Base-by-base conservation (phyloP, 2,113 vertebrate genomes). In the Drymodes brunneopygia region DNA sequence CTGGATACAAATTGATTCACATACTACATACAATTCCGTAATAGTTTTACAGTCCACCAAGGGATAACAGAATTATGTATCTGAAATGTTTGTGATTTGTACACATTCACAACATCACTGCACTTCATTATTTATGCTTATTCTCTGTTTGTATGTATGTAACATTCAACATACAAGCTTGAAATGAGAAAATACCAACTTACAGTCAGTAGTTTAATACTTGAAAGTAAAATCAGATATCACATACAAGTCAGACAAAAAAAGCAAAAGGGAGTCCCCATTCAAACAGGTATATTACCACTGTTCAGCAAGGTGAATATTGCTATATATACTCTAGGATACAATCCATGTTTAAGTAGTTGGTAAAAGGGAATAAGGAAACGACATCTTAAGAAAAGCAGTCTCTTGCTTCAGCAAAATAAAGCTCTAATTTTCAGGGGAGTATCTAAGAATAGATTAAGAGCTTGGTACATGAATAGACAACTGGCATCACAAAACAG, bases 401-500 rank as follows among this genome's bases (percentile, higher is more conserved):
- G 54, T 18, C 36, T 61, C 75, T 38, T 73, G 27, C 51, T 90
- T 90, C 64, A 73, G 20, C 25, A 65, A 60, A 73, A 81, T 44
- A n/a, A 88, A 77, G 36, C 17, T 56, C 36, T 58, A 40, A 53
- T 90, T 94, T 93, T 90, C 78, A 80, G 25, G 40, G 50, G 20
- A 67, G 11, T 51, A 69, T 48, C 60, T 62, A 36, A 86, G 75
- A 88, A 84, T 31, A 84, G 10, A 29, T 80, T 88, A 87, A 79
- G 66, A 66, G 23, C 27, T 22, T 70, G 29, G 53, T 65, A 66
- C 8, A 4, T 62, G 40, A 90, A 74, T 0, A 79, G 62, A 86
- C 50, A 84, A 89, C 50, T 48, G 48, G 75, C 67, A 83, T 18
- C 51, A 94, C 48, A 78, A 58, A 92, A 81, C 65, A 70, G 69